Base-by-base conservation (phyloP, 2,888 invertebrate species). In the Thecophora atra region DNA sequence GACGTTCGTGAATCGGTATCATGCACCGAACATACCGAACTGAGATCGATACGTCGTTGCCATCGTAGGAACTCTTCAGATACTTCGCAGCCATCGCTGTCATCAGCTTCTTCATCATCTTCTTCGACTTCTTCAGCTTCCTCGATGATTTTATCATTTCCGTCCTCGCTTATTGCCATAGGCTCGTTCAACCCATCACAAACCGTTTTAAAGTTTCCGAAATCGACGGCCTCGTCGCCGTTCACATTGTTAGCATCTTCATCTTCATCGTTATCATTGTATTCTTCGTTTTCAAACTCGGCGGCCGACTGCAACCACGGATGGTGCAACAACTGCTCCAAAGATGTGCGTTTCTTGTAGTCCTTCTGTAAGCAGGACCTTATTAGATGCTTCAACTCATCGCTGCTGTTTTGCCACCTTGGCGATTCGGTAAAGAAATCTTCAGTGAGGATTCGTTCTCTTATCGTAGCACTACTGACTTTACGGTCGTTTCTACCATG, bases 241-340 rank as follows among this genome's bases (percentile, higher is more conserved):
- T 47, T 30, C n/a, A n/a, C n/a, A n/a, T n/a, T n/a, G n/a, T n/a
- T n/a, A n/a, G n/a, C n/a, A 19, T 26, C 63, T 28, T 21, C 21
- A 2, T 66, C 67, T 44, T 70, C 74, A 28, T 69, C 70, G 17
- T 28, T 56, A 17, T 52, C 63, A 15, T 52, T 52, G 28, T 52
- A 37, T 15, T 69, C 72, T 28, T 67, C 65, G 0, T 58, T 47
- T 60, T 74, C 66, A 8, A 21, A 44, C 17, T 69, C 54, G n/a
- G 26, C 42, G 1, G 62, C 51, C 37, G 47, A 60, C 42, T 75
- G 72, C 62, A 83, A 37, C 84, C 62, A 91, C 88, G 37, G 89
- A 89, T 79, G 88, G 82, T 54, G 88, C 83, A 79, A 87, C 87
- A 81, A 76, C 13, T 84, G 77, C 1, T 72, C 64, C 4, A 83